Conservation (phyloP, 1,140 invertebrate genomes). For the Frieseomelitta varia region DNA sequence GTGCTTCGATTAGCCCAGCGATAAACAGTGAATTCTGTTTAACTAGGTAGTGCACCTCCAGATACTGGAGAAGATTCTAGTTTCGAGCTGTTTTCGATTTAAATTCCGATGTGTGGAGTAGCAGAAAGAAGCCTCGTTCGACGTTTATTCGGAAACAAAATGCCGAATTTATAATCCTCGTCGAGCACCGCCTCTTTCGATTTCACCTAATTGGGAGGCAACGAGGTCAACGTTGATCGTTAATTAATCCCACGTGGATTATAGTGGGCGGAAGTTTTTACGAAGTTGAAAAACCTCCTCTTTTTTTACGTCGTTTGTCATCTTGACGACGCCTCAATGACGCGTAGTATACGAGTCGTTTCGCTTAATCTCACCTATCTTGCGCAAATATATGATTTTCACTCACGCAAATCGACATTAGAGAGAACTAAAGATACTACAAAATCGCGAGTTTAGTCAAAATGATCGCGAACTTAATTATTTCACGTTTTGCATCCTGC, state of each 20-base stretch:
- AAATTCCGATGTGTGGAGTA: no score
- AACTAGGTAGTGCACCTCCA: neutral
- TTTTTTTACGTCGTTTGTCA: constrained; percentile 37
- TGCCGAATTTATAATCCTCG: constrained; percentile 17
- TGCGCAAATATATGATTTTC: neutral
- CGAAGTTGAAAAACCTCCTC: neutral
- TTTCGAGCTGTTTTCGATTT: neutral
- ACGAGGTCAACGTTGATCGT: constrained; percentile 26
- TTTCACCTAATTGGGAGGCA: constrained; percentile 37
- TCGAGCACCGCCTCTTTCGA: neutral
- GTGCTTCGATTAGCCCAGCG: neutral
- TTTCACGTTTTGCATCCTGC: no score
- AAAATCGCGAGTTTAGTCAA: no score
- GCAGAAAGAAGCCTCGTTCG: no score
- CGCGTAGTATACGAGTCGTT: no score
- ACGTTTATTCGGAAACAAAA: neutral
- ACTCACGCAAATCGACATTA: neutral
- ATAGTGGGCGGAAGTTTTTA: constrained; percentile 3
- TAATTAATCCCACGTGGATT: constrained; percentile 45
- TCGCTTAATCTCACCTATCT: neutral
- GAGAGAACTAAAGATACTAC: neutral
- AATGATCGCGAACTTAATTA: no score
- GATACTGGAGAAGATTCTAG: neutral
- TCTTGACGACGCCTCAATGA: constrained; percentile 24
- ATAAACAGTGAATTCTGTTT: constrained; percentile 10